phyloP scores from a whole-genome alignment of 1,140 invertebrate species.

The Drosophila sulfurigaster region DNA sequence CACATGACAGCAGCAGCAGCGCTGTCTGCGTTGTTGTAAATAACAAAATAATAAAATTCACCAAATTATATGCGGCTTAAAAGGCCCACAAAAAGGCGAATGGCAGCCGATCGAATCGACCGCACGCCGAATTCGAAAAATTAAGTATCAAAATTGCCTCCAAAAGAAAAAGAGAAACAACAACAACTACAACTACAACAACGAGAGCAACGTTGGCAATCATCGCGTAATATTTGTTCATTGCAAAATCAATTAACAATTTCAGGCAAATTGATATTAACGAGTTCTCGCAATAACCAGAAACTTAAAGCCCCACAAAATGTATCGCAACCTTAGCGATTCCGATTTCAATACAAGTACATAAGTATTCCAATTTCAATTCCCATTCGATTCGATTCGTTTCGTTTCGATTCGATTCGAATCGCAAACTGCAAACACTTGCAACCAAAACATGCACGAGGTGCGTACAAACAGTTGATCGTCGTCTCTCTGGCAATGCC shows the following conservation, averaged over 20 bases:
- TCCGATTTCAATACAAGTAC: conserved; percentile 35
- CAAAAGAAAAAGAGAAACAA: conserved; percentile 29
- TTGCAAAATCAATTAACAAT: conserved; percentile 84
- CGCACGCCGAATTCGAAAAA: conserved; percentile 34
- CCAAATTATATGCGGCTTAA: conserved; percentile 60
- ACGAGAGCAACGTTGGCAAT: conserved; percentile 39
- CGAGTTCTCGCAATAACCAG: conserved; percentile 79
- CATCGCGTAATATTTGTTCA: conserved; percentile 82
- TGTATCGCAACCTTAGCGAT: conserved; percentile 42
- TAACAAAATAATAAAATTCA: conserved; percentile 74
- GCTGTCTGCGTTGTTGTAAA: conserved; percentile 62
- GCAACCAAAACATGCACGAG: conserved; percentile 6
- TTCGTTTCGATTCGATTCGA: conserved; percentile 39
- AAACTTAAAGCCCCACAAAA: conserved; percentile 41
- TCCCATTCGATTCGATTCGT: conserved; percentile 47
- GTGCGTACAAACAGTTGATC: neutral
- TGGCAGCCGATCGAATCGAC: conserved; percentile 1
- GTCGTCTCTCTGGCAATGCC: neutral
- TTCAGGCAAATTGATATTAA: conserved; percentile 83
- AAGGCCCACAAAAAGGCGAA: conserved; percentile 48
- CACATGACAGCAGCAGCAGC: conserved; percentile 35
- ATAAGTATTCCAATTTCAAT: conserved; percentile 33
- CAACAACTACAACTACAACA: conserved; percentile 29
- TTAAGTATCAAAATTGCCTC: conserved; percentile 58
- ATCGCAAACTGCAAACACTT: conserved; percentile 23